Base-by-base conservation (phyloP, 1,140 invertebrate species). In the Lasioglossum albipes region DNA sequence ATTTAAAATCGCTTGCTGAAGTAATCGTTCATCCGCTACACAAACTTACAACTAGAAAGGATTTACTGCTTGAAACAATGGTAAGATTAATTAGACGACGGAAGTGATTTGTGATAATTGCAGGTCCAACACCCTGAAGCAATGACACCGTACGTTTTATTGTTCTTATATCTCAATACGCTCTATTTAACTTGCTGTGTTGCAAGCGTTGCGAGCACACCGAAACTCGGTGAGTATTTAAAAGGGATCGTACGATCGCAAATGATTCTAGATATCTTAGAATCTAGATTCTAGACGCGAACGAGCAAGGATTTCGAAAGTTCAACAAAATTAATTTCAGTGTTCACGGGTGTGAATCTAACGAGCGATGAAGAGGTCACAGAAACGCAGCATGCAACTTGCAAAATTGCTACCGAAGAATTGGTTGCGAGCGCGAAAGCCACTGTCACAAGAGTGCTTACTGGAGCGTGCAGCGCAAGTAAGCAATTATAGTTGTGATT, bases 381-480 rank as follows among this genome's bases (percentile, higher is more conserved):
- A 16, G 93, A 93, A 75, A 90, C 89, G 27, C 92, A 93, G 54
- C 87, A 91, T 54, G 90, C 93, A 0, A 91, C 84, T 41, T 94
- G 94, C 72, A 91, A 89, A 75, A 92, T 94, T 41, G 90, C 87
- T 9, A 93, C 92, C 0, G 89, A 93, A 64, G 89, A 94, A 74
- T 84, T 94, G n/a, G 87, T 93, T 3, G 91, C 93, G 2, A 92
- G 92, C 16, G 94, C 94, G 57, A 89, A 92, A 82, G 91, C 93
- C 2, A 94, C 93, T 1, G 91, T 93, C 10, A 92, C 90, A 10
- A 90, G 91, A 75, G 91, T 94, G 18, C 88, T 94, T 0, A 93
- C 92, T 5, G 93, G 93, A 75, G 87, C 91, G 27, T 94, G 94
- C 75, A 94, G 92, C 71, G 84, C 92, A 27, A 91, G 93, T 94